These are phyloP conservation scores for Ischnus inquisitorius DNA, from an alignment of 2,888 invertebrate genomes.

Conservation along the genomic window DNA sequence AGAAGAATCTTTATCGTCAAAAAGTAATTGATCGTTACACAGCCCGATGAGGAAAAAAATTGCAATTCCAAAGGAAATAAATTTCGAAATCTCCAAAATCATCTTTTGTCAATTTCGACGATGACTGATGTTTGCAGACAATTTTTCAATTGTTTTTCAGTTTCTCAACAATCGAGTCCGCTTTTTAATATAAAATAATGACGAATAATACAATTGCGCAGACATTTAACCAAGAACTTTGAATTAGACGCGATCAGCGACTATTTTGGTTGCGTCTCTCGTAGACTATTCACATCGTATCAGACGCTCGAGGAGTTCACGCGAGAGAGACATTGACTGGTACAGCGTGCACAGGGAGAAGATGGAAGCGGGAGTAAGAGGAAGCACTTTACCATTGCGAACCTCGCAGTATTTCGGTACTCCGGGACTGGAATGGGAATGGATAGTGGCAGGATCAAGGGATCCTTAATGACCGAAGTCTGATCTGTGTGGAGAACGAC, in stretches of 20 bases:
- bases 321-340: constrained; percentile 57
- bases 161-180: background rate
- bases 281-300: constrained; percentile 59
- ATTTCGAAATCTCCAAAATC: background rate
- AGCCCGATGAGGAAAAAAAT: no score
- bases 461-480: constrained; percentile 80
- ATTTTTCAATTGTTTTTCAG: background rate
- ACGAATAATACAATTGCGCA: background rate
- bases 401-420: constrained; percentile 65
- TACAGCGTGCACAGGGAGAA: constrained; percentile 27
- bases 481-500: constrained; percentile 76
- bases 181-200: background rate
- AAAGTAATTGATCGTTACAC: no score
- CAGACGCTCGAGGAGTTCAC: constrained; percentile 66
- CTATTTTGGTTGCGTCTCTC: constrained; percentile 43
- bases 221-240: constrained; percentile 8
- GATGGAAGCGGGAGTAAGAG: constrained; percentile 63
- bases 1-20: background rate
- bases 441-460: constrained; percentile 78
- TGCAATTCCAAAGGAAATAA: no score
- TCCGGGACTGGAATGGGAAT: constrained; percentile 56
- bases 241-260: constrained; percentile 50
- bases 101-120: background rate
- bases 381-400: constrained; percentile 69
- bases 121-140: background rate